Conservation (phyloP, 2,113 vertebrate species). For the Orcinus orca region DNA sequence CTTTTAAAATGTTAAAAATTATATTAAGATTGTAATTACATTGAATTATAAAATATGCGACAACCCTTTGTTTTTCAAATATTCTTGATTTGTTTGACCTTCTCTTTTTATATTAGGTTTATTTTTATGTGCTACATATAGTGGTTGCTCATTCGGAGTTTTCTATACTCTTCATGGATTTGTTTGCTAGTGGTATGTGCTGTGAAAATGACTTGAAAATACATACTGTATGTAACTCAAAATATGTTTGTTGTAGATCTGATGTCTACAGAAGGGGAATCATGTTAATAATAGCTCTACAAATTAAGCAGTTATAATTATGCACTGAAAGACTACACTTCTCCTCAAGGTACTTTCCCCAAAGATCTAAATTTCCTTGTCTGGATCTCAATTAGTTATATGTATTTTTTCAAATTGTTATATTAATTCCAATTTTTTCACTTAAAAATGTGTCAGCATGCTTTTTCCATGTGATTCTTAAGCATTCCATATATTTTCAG, state of each 20-base stretch:
- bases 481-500: not conserved
- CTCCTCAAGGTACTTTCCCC: not conserved
- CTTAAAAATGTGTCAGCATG: not conserved
- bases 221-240: not conserved
- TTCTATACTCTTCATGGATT: not conserved
- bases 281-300: not conserved
- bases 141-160: not conserved
- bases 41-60: not conserved
- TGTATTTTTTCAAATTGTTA: not conserved
- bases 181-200: not conserved
- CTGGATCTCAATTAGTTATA: not conserved
- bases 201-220: constrained; percentile 2
- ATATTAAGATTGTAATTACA: not conserved
- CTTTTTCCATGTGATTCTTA: not conserved
- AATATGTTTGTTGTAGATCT: not conserved
- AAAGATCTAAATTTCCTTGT: not conserved
- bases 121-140: not conserved
- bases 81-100: not conserved
- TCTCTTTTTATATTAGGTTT: not conserved
- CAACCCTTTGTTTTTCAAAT: not conserved
- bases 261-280: not conserved
- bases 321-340: not conserved
- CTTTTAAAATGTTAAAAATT: not conserved
- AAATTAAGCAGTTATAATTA: constrained; percentile 10
- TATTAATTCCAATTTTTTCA: not conserved